phyloP scores from a whole-genome alignment of 2,888 invertebrate genomes.

The Hirtodrosophila confusa region DNA sequence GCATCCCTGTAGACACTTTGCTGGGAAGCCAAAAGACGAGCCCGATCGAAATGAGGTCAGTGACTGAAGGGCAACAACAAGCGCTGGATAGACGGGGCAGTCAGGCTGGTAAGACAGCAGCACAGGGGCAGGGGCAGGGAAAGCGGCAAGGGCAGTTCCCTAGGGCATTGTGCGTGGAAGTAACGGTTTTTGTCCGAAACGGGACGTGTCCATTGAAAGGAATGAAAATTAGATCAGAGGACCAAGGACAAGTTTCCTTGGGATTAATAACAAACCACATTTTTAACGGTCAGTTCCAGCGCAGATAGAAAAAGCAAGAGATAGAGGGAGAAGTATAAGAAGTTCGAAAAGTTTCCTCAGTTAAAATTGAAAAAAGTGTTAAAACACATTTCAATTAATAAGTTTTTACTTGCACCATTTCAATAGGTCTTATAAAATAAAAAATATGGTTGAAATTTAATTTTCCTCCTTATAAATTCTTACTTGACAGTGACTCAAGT shows the following conservation, averaged over 20 bases:
- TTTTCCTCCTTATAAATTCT: no score
- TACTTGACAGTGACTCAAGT: not conserved
- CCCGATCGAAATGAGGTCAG: slow-evolving; percentile 74
- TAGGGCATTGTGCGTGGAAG: slow-evolving; percentile 40
- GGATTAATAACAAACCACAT: slow-evolving; percentile 53
- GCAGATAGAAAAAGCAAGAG: not conserved
- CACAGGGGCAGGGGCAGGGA: slow-evolving; percentile 37
- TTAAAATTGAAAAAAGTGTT: no score
- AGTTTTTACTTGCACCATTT: no score
- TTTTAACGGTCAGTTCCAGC: slow-evolving; percentile 45
- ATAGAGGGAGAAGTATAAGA: not conserved
- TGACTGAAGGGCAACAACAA: slow-evolving; percentile 53
- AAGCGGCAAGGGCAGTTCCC: slow-evolving; percentile 39
- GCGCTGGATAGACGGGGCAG: slow-evolving; percentile 29
- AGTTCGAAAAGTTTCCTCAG: no score
- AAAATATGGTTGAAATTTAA: no score
- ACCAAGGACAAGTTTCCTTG: slow-evolving; percentile 53
- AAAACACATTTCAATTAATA: no score
- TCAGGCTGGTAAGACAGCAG: slow-evolving; percentile 35
- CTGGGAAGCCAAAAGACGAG: slow-evolving; percentile 8
- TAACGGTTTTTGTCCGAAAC: slow-evolving; percentile 56
- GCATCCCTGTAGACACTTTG: not conserved
- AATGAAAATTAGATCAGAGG: slow-evolving; percentile 64
- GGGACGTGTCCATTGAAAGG: slow-evolving; percentile 54
- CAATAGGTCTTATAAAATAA: no score